A percentile compares a stretch with the other conserved stretches of the same genome.
phyloP scores from a whole-genome alignment of 2,888 invertebrate species.

The Trichogramma evanescens region DNA sequence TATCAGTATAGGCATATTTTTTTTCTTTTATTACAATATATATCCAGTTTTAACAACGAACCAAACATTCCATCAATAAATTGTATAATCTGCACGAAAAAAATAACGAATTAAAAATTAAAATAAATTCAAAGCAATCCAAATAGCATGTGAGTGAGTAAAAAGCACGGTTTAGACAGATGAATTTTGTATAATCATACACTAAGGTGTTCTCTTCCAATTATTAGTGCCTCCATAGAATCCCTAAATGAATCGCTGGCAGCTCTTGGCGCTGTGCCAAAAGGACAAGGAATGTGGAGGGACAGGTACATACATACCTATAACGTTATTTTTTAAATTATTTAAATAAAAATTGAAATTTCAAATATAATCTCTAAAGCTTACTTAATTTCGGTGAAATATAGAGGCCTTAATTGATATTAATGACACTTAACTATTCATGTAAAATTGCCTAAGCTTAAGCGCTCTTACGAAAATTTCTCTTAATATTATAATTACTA shows the following conservation, averaged over 20 bases:
- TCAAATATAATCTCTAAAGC: too few relatives aligned
- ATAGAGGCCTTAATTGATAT: too few relatives aligned
- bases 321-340: conserved; percentile 17
- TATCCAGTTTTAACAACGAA: too few relatives aligned
- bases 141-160: conserved; percentile 29
- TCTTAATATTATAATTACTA: too few relatives aligned
- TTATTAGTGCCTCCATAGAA: conserved; percentile 45
- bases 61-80: not conserved
- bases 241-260: conserved; percentile 47
- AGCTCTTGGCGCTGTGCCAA: conserved; percentile 46
- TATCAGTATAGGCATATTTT: too few relatives aligned
- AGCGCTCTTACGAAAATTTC: too few relatives aligned
- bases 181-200: conserved; percentile 38
- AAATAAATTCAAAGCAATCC: conserved; percentile 30
- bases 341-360: not conserved
- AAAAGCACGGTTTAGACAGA: conserved; percentile 33
- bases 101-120: conserved; percentile 1
- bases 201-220: conserved; percentile 42
- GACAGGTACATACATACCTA: conserved; percentile 43
- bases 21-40: too few relatives aligned
- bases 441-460: too few relatives aligned
- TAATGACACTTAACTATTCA: too few relatives aligned
- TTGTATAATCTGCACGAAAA: conserved; percentile 27
- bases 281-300: conserved; percentile 50
- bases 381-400: too few relatives aligned